Evolutionary conservation across 2,113 vertebrate species (phyloP).

Genomic region (Isurus oxyrinchus): DNA sequence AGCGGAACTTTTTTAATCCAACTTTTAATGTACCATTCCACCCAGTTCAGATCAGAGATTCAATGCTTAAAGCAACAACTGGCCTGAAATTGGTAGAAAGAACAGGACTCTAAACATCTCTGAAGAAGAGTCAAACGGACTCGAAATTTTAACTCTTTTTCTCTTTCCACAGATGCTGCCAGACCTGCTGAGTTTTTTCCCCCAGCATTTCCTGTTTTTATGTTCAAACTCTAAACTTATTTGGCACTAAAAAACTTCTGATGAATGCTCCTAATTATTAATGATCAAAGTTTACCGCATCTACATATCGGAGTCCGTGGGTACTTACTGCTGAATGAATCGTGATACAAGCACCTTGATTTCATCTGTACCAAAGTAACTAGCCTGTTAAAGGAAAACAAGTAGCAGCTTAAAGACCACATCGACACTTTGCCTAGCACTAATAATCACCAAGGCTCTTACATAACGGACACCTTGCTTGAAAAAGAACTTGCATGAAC

Average conservation of each 20-base stretch:
- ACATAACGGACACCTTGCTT: no score
- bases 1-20: neutral
- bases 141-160: no score
- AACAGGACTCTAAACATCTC: neutral
- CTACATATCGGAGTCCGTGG: neutral
- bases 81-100: neutral
- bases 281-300: neutral
- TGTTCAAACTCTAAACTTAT: neutral
- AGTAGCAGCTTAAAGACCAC: neutral
- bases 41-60: neutral
- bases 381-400: constrained; percentile 60
- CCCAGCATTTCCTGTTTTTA: no score
- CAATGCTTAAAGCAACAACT: neutral
- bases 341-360: constrained; percentile 68
- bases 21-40: neutral
- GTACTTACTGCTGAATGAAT: constrained; percentile 80
- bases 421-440: neutral
- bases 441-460: neutral
- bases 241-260: neutral
- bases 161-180: no score
- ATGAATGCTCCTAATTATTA: neutral
- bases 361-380: constrained; percentile 71
- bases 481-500: neutral
- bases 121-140: no score
- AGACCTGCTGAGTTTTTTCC: no score